Evolutionary conservation across 2,888 invertebrate genomes (phyloP).

Genomic region (Mimumesa dahlbomi): DNA sequence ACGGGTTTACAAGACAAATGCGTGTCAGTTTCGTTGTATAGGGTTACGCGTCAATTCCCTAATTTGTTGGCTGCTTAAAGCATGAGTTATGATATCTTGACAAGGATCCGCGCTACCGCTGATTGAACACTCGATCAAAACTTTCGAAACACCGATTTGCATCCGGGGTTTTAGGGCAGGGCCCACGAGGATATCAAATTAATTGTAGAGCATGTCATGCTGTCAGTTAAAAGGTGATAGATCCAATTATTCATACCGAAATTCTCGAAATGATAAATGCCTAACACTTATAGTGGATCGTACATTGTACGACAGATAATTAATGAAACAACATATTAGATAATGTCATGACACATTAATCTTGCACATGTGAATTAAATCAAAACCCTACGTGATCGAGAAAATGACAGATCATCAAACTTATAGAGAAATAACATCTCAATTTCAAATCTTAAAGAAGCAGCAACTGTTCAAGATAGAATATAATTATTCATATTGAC

Average conservation of each 20-base stretch:
- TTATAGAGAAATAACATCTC: too few relatives aligned
- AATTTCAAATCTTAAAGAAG: too few relatives aligned
- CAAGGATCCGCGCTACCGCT: neutral
- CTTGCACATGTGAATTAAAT: too few relatives aligned
- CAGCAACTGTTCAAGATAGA: too few relatives aligned
- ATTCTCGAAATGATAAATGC: neutral
- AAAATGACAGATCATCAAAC: too few relatives aligned
- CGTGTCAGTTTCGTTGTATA: constrained; percentile 4
- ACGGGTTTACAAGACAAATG: neutral
- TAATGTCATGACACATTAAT: too few relatives aligned
- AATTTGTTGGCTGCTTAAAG: constrained; percentile 6
- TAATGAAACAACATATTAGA: too few relatives aligned
- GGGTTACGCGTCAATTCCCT: neutral
- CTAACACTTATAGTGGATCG: neutral
- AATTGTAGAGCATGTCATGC: neutral
- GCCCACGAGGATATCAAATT: too few relatives aligned
- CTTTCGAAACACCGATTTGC: constrained; percentile 26
- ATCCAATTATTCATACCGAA: neutral
- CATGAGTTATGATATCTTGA: neutral
- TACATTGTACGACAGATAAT: neutral
- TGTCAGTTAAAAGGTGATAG: constrained; percentile 13
- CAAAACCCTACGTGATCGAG: too few relatives aligned
- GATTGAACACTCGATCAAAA: constrained; percentile 19
- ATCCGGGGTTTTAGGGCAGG: constrained; percentile 30
- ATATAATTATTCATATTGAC: too few relatives aligned